Conservation (phyloP, 1,140 invertebrate species). For the Drosophila mauritiana region DNA sequence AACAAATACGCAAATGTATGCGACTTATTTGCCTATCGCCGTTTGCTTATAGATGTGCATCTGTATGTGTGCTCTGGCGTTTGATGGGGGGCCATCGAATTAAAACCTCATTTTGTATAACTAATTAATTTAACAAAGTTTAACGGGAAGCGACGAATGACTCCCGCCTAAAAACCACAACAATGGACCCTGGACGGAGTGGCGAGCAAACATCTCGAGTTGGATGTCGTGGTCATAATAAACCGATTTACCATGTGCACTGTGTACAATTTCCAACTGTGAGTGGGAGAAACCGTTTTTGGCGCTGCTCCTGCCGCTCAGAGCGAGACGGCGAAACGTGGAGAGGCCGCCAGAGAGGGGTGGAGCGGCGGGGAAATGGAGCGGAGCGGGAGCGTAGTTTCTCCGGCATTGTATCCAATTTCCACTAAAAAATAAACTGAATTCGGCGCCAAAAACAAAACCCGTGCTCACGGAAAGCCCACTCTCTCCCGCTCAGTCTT, state of each 20-base stretch:
- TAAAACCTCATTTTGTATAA: constrained; percentile 48
- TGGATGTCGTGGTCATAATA: constrained; percentile 72
- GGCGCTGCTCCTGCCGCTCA: constrained; percentile 50
- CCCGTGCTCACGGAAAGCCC: background rate
- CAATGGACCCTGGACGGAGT: constrained; percentile 11
- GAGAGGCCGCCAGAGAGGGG: constrained; percentile 42
- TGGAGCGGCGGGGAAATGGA: constrained; percentile 8
- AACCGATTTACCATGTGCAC: constrained; percentile 59
- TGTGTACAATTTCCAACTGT: constrained; percentile 57
- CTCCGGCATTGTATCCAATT: constrained; percentile 68
- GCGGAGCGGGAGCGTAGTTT: constrained; percentile 29
- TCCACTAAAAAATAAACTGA: constrained; percentile 28
- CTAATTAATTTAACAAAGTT: constrained; percentile 45
- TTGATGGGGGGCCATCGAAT: constrained; percentile 30
- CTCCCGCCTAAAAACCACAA: constrained; percentile 13
- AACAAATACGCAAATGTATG: constrained; percentile 51
- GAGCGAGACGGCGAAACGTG: constrained; percentile 54
- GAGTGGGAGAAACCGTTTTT: constrained; percentile 33
- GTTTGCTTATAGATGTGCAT: background rate
- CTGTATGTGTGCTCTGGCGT: background rate
- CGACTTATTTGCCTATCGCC: constrained; percentile 23
- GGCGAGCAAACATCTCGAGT: constrained; percentile 52
- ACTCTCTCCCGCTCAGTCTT: constrained; percentile 5
- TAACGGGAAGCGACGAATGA: background rate
- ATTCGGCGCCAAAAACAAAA: constrained; percentile 16